phyloP scores from a whole-genome alignment of 2,113 vertebrate genomes.

The Prionailurus bengalensis region DNA sequence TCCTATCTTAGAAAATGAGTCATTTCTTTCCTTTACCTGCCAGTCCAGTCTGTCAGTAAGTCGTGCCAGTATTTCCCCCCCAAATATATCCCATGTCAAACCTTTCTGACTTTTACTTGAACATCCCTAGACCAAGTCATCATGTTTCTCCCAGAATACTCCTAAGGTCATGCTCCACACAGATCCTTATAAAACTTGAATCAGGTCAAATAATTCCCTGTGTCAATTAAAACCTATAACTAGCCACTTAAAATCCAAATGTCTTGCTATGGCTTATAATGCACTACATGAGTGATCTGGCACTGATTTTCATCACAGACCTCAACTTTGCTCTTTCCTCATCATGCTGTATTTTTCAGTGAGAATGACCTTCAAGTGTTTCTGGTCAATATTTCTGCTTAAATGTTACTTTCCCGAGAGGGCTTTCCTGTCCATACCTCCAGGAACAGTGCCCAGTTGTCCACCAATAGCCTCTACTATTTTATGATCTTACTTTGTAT shows the following conservation, averaged over 20 bases:
- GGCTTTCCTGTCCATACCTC: fast-evolving
- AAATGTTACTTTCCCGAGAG: background rate
- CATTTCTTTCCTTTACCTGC: background rate
- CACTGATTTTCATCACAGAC: background rate
- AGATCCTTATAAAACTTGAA: background rate
- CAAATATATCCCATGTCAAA: background rate
- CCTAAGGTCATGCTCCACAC: fast-evolving
- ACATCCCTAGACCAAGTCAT: background rate
- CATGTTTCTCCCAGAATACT: no score
- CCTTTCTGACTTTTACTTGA: fast-evolving
- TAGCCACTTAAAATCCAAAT: background rate
- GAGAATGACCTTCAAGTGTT: background rate
- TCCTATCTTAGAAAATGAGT: background rate
- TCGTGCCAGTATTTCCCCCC: background rate
- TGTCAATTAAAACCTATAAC: background rate
- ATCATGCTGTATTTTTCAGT: background rate
- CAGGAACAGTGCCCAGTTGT: background rate
- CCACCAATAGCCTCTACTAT: background rate
- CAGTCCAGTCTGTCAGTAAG: background rate
- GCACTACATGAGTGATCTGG: no score
- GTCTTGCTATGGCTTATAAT: background rate
- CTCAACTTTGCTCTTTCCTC: background rate
- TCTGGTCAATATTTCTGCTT: background rate
- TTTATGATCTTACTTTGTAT: background rate
- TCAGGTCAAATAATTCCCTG: background rate